Conservation (phyloP, 2,113 vertebrate species). For the Pampusana beccarii region DNA sequence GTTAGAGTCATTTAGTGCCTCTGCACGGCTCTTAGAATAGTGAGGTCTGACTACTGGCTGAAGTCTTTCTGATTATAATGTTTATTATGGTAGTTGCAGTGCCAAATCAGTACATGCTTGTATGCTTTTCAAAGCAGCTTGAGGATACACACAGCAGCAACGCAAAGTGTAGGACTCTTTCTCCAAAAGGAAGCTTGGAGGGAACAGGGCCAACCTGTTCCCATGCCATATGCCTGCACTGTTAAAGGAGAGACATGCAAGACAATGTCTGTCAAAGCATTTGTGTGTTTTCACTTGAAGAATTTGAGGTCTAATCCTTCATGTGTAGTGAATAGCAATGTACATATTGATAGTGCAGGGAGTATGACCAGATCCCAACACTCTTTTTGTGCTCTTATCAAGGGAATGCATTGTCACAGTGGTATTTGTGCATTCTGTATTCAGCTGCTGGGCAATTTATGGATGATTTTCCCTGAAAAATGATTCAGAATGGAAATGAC, state of each 20-base stretch:
- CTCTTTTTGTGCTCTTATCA: background rate
- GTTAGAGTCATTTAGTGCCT: background rate
- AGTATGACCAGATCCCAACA: background rate
- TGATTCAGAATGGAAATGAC: background rate
- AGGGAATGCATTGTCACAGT: background rate
- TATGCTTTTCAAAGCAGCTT: background rate
- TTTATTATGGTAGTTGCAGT: slow-evolving; percentile 18
- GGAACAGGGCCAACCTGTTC: background rate
- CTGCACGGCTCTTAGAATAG: background rate
- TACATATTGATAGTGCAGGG: background rate
- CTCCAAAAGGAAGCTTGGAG: background rate
- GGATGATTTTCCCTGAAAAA: background rate
- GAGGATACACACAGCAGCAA: background rate
- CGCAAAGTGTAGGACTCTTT: background rate
- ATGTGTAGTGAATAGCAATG: background rate
- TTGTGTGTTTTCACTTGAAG: background rate
- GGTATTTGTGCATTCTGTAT: background rate
- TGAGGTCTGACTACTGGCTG: background rate
- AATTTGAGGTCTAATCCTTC: background rate
- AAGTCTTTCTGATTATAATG: background rate
- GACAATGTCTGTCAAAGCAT: background rate
- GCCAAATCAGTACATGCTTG: background rate
- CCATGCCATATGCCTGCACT: fast-evolving
- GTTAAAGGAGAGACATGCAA: background rate
- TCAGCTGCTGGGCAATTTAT: background rate